Conservation (phyloP, 2,888 invertebrate genomes). For the Buathra laborator region DNA sequence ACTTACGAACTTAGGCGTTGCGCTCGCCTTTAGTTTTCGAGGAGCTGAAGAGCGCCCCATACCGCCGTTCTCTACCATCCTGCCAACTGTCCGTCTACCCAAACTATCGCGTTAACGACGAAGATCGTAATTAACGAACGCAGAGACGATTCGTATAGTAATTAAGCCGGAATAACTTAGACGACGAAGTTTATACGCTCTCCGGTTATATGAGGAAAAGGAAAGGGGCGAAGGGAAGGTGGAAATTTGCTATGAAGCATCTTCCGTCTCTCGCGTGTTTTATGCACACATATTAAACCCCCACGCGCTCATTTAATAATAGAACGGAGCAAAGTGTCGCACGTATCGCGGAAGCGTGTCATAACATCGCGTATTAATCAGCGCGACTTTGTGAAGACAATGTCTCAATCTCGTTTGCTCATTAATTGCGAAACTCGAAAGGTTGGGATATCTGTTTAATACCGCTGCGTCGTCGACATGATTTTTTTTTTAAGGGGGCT, state of each 20-base stretch:
- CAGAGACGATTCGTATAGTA: conserved; percentile 51
- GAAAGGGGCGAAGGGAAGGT: neutral
- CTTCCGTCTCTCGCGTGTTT: neutral
- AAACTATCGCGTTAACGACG: conserved; percentile 54
- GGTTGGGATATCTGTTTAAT: neutral
- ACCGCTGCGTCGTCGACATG: neutral
- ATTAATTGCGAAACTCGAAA: neutral
- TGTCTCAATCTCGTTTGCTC: neutral
- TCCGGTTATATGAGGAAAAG: conserved; percentile 13
- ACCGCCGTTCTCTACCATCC: conserved; percentile 5
- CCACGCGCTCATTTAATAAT: neutral
- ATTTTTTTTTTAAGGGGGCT: too few relatives aligned
- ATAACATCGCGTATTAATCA: conserved; percentile 1
- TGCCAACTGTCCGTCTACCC: neutral
- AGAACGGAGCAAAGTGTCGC: neutral
- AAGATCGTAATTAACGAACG: conserved; percentile 57
- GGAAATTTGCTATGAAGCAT: conserved; percentile 5
- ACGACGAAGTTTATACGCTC: conserved; percentile 30
- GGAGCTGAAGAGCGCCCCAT: neutral
- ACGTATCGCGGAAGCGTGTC: neutral
- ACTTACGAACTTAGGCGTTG: neutral
- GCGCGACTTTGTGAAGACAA: neutral
- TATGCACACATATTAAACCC: neutral
- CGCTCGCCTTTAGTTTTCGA: neutral
- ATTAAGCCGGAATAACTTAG: conserved; percentile 59